These are phyloP conservation scores for Polydesmus complanatus DNA, from an alignment of 2,888 invertebrate species.

Conservation along the genomic window DNA sequence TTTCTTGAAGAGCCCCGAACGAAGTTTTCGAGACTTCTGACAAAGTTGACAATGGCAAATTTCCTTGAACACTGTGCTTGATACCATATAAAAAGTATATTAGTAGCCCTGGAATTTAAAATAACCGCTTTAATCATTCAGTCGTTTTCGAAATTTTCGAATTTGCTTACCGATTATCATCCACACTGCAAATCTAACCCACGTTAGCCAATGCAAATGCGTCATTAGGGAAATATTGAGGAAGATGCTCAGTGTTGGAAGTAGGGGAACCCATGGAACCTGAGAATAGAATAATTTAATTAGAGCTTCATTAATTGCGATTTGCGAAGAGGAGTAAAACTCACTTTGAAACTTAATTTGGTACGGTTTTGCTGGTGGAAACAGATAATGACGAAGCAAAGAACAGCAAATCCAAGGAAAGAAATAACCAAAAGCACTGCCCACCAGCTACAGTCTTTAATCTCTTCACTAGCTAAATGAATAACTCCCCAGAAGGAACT, in stretches of 20 bases:
- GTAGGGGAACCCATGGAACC: conserved; percentile 63
- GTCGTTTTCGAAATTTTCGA: conserved; percentile 12
- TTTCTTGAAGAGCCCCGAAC: conserved; percentile 17
- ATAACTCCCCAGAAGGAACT: conserved; percentile 51
- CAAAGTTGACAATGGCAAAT: background rate
- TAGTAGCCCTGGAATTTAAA: conserved; percentile 8
- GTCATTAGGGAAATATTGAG: conserved; percentile 72
- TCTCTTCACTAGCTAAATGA: conserved; percentile 41
- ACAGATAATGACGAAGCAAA: conserved; percentile 28
- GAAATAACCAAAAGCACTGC: conserved; percentile 39
- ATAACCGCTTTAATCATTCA: conserved; percentile 2
- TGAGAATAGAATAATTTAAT: conserved; percentile 43
- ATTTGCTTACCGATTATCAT: conserved; percentile 54
- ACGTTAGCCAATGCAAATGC: conserved; percentile 62
- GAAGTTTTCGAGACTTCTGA: conserved; percentile 12
- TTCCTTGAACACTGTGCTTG: conserved; percentile 9
- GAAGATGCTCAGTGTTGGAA: conserved; percentile 64
- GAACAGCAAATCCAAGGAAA: conserved; percentile 25
- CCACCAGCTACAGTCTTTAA: conserved; percentile 49
- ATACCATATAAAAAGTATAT: conserved; percentile 18
- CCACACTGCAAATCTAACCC: conserved; percentile 75
- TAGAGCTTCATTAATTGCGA: background rate
- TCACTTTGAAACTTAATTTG: conserved; percentile 22
- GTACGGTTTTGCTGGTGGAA: conserved; percentile 31
- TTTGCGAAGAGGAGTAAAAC: background rate